Percentiles rank a stretch among this genome's conserved stretches.
These are phyloP conservation scores for Aix galericulata DNA, from an alignment of 2,113 vertebrate genomes.

Conservation along the genomic window DNA sequence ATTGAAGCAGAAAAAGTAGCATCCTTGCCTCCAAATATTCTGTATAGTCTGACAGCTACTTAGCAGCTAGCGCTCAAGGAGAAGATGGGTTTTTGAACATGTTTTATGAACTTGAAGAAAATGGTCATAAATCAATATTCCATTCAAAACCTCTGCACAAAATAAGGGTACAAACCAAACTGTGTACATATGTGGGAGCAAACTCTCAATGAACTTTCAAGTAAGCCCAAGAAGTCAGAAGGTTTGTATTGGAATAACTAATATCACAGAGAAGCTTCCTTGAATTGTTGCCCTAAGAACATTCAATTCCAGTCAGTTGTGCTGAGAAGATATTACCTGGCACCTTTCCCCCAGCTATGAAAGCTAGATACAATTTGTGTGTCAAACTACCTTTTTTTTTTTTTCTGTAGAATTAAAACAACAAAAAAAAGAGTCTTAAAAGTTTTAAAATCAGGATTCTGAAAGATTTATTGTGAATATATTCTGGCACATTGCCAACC, in stretches of 20 bases:
- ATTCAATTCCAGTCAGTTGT: neutral
- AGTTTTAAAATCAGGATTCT: neutral
- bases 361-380: neutral
- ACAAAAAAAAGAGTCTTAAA: neutral
- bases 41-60: neutral
- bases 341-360: neutral
- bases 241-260: neutral
- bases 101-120: neutral
- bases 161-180: neutral
- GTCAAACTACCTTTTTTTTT: neutral
- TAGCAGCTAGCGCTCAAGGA: neutral
- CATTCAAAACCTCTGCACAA: neutral
- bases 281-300: neutral
- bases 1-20: neutral
- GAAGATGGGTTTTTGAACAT: neutral
- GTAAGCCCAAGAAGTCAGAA: neutral
- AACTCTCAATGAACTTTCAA: neutral
- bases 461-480: neutral
- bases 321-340: neutral
- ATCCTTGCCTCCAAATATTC: neutral
- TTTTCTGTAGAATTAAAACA: neutral
- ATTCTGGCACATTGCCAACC: neutral
- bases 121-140: neutral
- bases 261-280: neutral
- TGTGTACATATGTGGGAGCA: neutral